Evolutionary conservation across 2,888 invertebrate genomes (phyloP), one percentile per base, ranked within the genome.

Genomic region (Punctoribates punctum): DNA sequence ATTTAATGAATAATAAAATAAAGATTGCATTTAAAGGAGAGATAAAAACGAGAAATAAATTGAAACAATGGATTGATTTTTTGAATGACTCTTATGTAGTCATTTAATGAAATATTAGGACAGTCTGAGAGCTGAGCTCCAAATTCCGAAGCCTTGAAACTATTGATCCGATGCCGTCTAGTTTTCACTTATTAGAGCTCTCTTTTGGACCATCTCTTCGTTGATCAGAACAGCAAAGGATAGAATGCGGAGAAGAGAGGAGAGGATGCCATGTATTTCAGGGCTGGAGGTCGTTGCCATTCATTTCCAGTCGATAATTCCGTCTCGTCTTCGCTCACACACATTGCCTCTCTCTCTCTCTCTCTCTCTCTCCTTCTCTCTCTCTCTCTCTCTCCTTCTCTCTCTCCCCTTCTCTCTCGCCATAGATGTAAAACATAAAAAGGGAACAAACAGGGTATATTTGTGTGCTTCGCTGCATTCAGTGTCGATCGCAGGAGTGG

Each of bases 361-460:
- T 67, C 67, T 67, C 67, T 67, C 65, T 65, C 65, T 65, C 67
- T 67, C 67, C n/a, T 38, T 38, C 65, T 65, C 65, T 65, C 67
- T 67, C 67, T 67, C 67, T 70, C 42, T 70, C 70, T 70, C 70
- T 70, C 70, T 67, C 67, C 5, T n/a, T 38, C 70, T 23, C 70
- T 46, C 42, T 46, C 70, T 13, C 70, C 1, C 9, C 9, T 17
- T 15, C 27, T n/a, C 34, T 27, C 65, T 65, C 65, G 6, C 34
- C 67, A 60, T 27, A 60, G 23, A 25, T 60, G 27, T n/a, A 25
- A 23, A 11, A 57, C n/a, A 57, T 60, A 6, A 27, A 27, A 23
- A 29, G 6, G n/a, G 17, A 65, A n/a, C 34, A 65, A n/a, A n/a
- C n/a, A n/a, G n/a, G n/a, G n/a, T 65, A 29, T 34, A 27, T 25